phyloP scores from a whole-genome alignment of 2,888 invertebrate species.

The Tortrix viridana region DNA sequence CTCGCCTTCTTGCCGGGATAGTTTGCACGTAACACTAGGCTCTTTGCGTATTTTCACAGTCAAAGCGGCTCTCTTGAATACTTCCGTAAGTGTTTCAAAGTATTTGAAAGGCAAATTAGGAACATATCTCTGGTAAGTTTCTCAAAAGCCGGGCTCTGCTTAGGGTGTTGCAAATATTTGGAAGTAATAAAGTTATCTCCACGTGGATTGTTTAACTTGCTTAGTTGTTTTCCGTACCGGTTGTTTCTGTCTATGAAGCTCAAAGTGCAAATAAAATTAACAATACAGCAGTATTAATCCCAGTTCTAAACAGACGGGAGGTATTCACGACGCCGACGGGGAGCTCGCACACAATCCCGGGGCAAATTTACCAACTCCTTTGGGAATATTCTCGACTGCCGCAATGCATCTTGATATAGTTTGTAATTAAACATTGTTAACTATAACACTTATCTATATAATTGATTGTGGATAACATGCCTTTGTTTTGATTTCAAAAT shows the following conservation, averaged over 20 bases:
- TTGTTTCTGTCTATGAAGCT: slow-evolving; percentile 51
- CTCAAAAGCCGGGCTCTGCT: slow-evolving; percentile 52
- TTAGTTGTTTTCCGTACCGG: slow-evolving; percentile 42
- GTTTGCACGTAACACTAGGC: slow-evolving; percentile 79
- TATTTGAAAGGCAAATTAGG: slow-evolving; percentile 82
- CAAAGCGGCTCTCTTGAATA: slow-evolving; percentile 73
- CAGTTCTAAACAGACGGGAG: slow-evolving; percentile 59
- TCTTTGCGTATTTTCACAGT: slow-evolving; percentile 74
- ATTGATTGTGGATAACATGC: slow-evolving; percentile 10
- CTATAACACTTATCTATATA: slow-evolving; percentile 22
- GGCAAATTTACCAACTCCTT: slow-evolving; percentile 58
- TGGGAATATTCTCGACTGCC: slow-evolving; percentile 45
- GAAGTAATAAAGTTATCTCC: slow-evolving; percentile 61
- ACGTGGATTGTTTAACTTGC: slow-evolving; percentile 42
- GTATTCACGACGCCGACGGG: slow-evolving; percentile 51
- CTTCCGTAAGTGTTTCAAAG: slow-evolving; percentile 72
- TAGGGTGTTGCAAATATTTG: slow-evolving; percentile 68
- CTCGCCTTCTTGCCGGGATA: slow-evolving; percentile 74
- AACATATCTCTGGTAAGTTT: slow-evolving; percentile 67
- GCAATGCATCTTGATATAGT: slow-evolving; percentile 26
- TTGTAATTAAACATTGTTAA: slow-evolving; percentile 31
- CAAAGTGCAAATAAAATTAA: slow-evolving; percentile 63
- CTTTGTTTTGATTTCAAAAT: background rate
- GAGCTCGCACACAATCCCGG: slow-evolving; percentile 59
- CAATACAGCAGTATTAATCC: slow-evolving; percentile 62